Evolutionary conservation across 2,888 invertebrate genomes (phyloP), one percentile per base, ranked within the genome.

Genomic region (Eledone cirrhosa): DNA sequence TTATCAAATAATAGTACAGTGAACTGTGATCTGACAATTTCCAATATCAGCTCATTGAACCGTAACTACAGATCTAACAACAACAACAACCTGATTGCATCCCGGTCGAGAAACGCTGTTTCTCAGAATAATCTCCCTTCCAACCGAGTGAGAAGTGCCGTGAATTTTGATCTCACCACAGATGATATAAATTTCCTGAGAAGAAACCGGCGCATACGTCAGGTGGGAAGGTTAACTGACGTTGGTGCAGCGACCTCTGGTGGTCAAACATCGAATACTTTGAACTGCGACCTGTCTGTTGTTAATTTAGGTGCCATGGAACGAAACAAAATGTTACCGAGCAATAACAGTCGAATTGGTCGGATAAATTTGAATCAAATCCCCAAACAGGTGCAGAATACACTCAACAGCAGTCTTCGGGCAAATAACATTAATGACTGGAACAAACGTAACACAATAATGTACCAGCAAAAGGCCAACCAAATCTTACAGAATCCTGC

Each of bases 21-120:
- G 0, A 72, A 72, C 31, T 72, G 72, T 72, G 72, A 72, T 31
- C 72, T 72, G 33, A 72, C 72, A 31, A 72, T 72, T 72, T 72
- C 72, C n/a, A 72, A 72, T 24, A 72, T 72, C 41, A 72, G 72
- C 11, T 72, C 72, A 33, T 33, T 72, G 22, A 72, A 29, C 72
- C 31, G 41, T 31, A 72, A 22, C 24, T 41, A 72, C n/a, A 41
- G 72, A 41, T 31, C 72, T 22, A 72, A n/a, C 33, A 72, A 27
- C 22, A 67, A 22, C 33, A 67, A 29, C 29, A 72, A n/a, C 33
- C 13, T 14, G 14, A 5, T 41, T 41, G 41, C 3, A 41, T 41
- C 41, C 5, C 5, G 41, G 11, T 72, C 72, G n/a, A 14, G 14
- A 19, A n/a, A 31, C 41, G 29, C 72, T 41, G 41, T 41, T 8